These are phyloP conservation scores for Caenorhabditis brenneri DNA, from an alignment of 1,140 invertebrate genomes.

Conservation along the genomic window DNA sequence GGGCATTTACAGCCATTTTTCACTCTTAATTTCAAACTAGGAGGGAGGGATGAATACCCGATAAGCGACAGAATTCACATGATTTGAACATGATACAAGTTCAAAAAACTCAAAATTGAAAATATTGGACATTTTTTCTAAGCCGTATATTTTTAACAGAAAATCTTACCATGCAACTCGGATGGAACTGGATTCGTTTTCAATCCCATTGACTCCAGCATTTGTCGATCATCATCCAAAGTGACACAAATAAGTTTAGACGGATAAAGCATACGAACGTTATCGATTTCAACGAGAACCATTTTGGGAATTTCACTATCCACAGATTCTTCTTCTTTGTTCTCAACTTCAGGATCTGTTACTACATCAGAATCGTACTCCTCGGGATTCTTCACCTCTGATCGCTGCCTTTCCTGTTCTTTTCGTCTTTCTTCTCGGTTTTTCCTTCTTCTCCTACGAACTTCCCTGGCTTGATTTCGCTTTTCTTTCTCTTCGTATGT, in stretches of 20 bases:
- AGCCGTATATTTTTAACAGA: too few relatives aligned
- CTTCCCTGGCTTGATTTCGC: background rate
- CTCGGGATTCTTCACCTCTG: background rate
- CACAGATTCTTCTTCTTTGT: conserved; percentile 1
- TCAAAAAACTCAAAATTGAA: too few relatives aligned
- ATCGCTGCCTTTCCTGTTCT: background rate
- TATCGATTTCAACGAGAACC: conserved; percentile 52
- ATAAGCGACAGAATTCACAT: too few relatives aligned
- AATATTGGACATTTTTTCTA: too few relatives aligned
- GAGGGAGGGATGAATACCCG: too few relatives aligned
- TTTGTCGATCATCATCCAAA: conserved; percentile 45
- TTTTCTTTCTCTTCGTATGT: conserved; percentile 5
- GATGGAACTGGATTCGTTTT: background rate
- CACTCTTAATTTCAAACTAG: too few relatives aligned
- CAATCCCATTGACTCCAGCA: background rate
- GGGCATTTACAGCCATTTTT: too few relatives aligned
- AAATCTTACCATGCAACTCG: background rate
- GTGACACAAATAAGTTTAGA: conserved; percentile 48
- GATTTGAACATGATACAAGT: too few relatives aligned
- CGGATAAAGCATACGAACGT: conserved; percentile 47
- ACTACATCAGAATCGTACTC: conserved; percentile 30
- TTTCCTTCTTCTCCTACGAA: conserved; percentile 6
- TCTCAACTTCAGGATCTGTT: background rate
- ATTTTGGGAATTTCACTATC: conserved; percentile 49
- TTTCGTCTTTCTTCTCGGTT: background rate